Conservation (phyloP, 2,113 vertebrate genomes). For the Gavia stellata region DNA sequence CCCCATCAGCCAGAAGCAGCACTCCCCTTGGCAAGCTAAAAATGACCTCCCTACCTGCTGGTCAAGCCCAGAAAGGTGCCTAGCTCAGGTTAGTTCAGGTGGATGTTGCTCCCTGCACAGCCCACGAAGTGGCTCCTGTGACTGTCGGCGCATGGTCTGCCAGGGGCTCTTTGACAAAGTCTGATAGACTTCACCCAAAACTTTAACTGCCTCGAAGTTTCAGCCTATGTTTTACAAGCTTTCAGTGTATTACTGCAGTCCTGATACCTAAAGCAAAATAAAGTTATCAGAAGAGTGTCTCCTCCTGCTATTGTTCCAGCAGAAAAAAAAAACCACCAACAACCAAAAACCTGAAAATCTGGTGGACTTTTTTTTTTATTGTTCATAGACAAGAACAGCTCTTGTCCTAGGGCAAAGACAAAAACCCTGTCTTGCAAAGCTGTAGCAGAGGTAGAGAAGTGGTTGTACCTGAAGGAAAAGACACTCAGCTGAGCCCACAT, state of each 20-base stretch:
- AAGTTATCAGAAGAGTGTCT: background rate
- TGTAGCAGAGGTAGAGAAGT: background rate
- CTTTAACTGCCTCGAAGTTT: background rate
- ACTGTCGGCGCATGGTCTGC: rapidly evolving
- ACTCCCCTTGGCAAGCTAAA: background rate
- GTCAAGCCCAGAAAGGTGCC: background rate
- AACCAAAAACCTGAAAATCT: background rate
- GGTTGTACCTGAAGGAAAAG: background rate
- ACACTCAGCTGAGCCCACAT: background rate
- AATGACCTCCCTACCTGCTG: background rate
- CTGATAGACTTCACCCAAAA: background rate
- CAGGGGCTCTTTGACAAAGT: background rate
- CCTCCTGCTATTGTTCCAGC: background rate
- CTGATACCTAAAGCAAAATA: background rate
- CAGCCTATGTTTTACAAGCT: background rate
- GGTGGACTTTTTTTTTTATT: background rate
- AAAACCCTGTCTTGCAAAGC: background rate
- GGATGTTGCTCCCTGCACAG: background rate
- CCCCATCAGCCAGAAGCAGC: background rate
- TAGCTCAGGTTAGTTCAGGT: background rate
- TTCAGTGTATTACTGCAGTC: background rate
- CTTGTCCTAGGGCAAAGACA: background rate
- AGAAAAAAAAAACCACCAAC: background rate
- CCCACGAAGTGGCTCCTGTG: background rate
- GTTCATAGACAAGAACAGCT: background rate